Conservation (phyloP, 2,797 vertebrate species). For the Echiichthys vipera region DNA sequence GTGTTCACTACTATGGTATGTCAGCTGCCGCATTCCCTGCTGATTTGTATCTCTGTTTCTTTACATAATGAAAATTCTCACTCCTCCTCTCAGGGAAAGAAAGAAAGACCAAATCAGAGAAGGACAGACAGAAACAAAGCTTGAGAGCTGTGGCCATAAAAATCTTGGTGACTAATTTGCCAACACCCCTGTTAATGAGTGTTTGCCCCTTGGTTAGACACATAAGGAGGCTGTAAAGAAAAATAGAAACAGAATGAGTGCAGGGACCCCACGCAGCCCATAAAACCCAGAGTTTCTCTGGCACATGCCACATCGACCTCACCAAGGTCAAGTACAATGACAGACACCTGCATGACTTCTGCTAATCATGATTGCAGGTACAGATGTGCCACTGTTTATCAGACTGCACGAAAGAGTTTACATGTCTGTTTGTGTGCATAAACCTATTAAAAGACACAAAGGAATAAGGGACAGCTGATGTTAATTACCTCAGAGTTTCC, state of each 20-base stretch:
- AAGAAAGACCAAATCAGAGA: background rate
- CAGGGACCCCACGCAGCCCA: slow-evolving; percentile 33
- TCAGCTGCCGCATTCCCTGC: slow-evolving; percentile 33
- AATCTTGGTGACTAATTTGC: slow-evolving; percentile 70
- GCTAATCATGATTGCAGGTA: slow-evolving; percentile 29
- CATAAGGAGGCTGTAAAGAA: slow-evolving; percentile 62
- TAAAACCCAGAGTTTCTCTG: slow-evolving; percentile 35
- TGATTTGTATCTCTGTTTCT: slow-evolving; percentile 18
- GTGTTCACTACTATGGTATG: slow-evolving; percentile 23
- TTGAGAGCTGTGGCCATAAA: slow-evolving; percentile 60
- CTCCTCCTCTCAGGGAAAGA: background rate
- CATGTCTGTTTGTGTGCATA: slow-evolving; percentile 15
- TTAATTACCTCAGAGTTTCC: slow-evolving; percentile 56
- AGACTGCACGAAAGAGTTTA: slow-evolving; percentile 23
- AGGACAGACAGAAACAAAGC: background rate
- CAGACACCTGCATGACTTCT: slow-evolving; percentile 34
- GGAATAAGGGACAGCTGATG: slow-evolving; percentile 42
- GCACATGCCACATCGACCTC: slow-evolving; percentile 18
- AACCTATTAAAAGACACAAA: slow-evolving; percentile 21
- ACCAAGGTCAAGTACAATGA: slow-evolving; percentile 22
- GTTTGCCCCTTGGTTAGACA: slow-evolving; percentile 72
- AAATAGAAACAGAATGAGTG: slow-evolving; percentile 54
- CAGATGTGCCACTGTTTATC: slow-evolving; percentile 30
- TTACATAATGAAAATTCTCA: slow-evolving; percentile 5
- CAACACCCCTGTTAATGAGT: slow-evolving; percentile 68